Base-by-base conservation (phyloP, 2,113 vertebrate genomes). In the Chauna torquata region DNA sequence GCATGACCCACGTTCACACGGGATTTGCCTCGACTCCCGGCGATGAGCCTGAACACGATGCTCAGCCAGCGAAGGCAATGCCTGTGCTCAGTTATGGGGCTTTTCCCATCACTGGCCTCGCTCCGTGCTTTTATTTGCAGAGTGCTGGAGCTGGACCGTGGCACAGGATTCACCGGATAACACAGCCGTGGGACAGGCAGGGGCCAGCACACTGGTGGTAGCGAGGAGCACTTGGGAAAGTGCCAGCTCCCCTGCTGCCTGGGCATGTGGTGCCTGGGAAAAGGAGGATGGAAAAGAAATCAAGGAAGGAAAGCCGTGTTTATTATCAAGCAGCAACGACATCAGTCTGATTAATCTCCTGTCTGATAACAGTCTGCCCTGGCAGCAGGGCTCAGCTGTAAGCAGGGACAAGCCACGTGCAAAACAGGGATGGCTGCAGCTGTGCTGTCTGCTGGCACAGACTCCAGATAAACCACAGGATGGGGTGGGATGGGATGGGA, bases 21-120 rank as follows among this genome's bases (percentile, higher is more conserved):
- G 82, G 88, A 90, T 82, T 95, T 94, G 68, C 36, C 90, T 62
- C 55, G 12, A 1, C 44, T 74, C 59, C 9, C 25, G 3, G 76
- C 36, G 68, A 65, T 2, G 22, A 82, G 71, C 85, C 52, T 32
- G 45, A 82, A 42, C 24, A 6, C 0, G 0, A 44, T 55, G 30
- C 30, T 32, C 30, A 20, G 32, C 8, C 38, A 19, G 88, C 52
- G 34, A 55, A 64, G 20, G 61, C 70, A 75, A 18, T 23, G 69
- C 40, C 54, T 0, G 0, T 7, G 3, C 40, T 44, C 0, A 0
- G 2, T 77, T 47, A 12, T 0, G 11, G 58, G 38, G 25, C 1
- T 8, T 7, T 79, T 86, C 38, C 4, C 36, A 9, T 28, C 5
- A 4, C 54, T 77, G 79, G n/a, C 54, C 34, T 64, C 2, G 3